Evolutionary conservation across 1,140 invertebrate genomes (phyloP).

Genomic region (Platyura marginata): DNA sequence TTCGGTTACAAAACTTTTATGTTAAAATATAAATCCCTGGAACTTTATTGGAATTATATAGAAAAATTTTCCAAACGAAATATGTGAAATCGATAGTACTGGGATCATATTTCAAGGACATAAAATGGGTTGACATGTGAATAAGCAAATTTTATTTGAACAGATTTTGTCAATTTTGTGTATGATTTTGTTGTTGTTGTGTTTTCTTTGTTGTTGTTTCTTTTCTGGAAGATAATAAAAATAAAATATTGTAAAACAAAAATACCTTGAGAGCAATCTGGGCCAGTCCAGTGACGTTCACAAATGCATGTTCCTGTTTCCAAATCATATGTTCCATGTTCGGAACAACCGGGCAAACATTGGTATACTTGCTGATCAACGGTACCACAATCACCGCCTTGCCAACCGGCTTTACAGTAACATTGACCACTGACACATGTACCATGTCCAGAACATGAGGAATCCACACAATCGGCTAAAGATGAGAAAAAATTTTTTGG

Average conservation of each 20-base stretch:
- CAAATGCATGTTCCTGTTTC: constrained; percentile 73
- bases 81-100: background rate
- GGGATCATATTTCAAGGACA: background rate
- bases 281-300: constrained; percentile 74
- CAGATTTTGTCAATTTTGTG: background rate
- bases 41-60: background rate
- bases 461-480: constrained; percentile 67
- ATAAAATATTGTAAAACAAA: constrained; percentile 8
- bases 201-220: no score
- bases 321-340: constrained; percentile 75
- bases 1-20: background rate
- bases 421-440: constrained; percentile 84
- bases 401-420: constrained; percentile 90
- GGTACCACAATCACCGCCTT: constrained; percentile 71
- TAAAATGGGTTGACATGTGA: background rate
- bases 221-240: background rate
- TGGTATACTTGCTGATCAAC: constrained; percentile 76
- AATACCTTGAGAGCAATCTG: constrained; percentile 77
- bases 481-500: constrained; percentile 1
- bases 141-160: background rate
- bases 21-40: background rate
- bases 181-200: no score
- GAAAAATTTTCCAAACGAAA: background rate
- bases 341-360: constrained; percentile 76
- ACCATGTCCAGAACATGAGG: constrained; percentile 78